Evolutionary conservation across 2,113 vertebrate genomes (phyloP).

Genomic region (Paraplagusia blochii): DNA sequence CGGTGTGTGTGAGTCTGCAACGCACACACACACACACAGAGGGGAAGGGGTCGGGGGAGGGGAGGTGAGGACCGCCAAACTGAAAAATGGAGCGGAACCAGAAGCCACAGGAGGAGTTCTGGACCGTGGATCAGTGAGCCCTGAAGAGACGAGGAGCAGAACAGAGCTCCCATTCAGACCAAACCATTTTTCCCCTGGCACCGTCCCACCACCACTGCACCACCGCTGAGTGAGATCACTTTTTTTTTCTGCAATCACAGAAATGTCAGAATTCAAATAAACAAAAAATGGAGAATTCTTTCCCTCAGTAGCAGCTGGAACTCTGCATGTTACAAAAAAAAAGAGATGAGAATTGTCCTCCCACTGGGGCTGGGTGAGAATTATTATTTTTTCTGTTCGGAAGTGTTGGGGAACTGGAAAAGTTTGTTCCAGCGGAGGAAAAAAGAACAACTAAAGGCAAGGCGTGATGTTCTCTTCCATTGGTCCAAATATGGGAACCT

Average conservation of each 20-base stretch:
- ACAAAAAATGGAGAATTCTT: slow-evolving; percentile 36
- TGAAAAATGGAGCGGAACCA: slow-evolving; percentile 63
- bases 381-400: slow-evolving; percentile 47
- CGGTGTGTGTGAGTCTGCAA: slow-evolving; percentile 41
- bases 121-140: slow-evolving; percentile 52
- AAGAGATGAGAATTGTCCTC: slow-evolving; percentile 12
- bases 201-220: slow-evolving; percentile 44
- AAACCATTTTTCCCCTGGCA: slow-evolving; percentile 66
- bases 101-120: slow-evolving; percentile 65
- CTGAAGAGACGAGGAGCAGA: slow-evolving; percentile 58
- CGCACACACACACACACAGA: slow-evolving; percentile 5
- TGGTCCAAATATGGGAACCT: too few species aligned
- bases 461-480: too few species aligned
- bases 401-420: slow-evolving; percentile 41
- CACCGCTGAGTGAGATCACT: slow-evolving; percentile 62
- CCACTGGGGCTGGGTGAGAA: slow-evolving; percentile 17
- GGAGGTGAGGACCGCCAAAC: slow-evolving; percentile 44
- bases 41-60: not conserved
- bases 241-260: slow-evolving; percentile 34
- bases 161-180: slow-evolving; percentile 73
- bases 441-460: slow-evolving; percentile 29
- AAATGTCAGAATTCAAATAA: slow-evolving; percentile 26
- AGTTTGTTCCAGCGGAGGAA: slow-evolving; percentile 25
- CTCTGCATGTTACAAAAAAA: not conserved
- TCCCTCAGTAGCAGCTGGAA: slow-evolving; percentile 22